Percentiles rank a stretch among this genome's conserved stretches.
These are phyloP conservation scores for Fundulus diaphanus DNA, from an alignment of 2,797 vertebrate species.

Conservation along the genomic window DNA sequence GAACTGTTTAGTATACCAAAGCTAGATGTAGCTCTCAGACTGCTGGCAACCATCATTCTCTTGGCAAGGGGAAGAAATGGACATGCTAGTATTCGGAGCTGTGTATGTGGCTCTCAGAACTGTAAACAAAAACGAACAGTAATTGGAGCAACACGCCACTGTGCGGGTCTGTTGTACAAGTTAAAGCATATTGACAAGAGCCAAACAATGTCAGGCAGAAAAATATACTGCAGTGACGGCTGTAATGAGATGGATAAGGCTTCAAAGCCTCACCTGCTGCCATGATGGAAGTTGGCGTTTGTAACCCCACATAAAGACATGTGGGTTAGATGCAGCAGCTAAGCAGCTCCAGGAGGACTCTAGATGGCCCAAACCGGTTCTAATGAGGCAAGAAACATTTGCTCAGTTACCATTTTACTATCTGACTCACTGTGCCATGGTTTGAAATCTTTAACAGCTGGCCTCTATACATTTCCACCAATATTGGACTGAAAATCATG, in stretches of 20 bases:
- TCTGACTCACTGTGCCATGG: conserved; percentile 27
- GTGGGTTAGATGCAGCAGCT: conserved; percentile 40
- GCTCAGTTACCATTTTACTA: conserved; percentile 24
- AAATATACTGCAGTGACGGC: conserved; percentile 26
- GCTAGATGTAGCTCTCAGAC: conserved; percentile 21
- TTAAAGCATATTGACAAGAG: conserved; percentile 22
- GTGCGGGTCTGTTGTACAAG: conserved; percentile 28
- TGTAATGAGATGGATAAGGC: conserved; percentile 27
- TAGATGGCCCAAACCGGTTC: conserved; percentile 23
- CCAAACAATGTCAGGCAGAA: conserved; percentile 20
- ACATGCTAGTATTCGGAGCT: conserved; percentile 27
- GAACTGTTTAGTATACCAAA: conserved; percentile 50
- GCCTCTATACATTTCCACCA: not conserved
- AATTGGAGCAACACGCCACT: conserved; percentile 43
- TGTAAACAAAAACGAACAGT: conserved; percentile 47
- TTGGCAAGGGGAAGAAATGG: conserved; percentile 24
- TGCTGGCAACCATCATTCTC: conserved; percentile 33
- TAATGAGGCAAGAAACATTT: not conserved
- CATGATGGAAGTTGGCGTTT: conserved; percentile 21
- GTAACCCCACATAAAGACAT: not conserved
- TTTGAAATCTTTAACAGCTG: conserved; percentile 21
- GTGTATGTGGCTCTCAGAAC: conserved; percentile 28
- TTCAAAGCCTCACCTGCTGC: conserved; percentile 42
- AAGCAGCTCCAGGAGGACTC: conserved; percentile 26
- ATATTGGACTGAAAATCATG: not conserved